A percentile compares a stretch with the other conserved stretches of the same genome.
Evolutionary conservation across 1,140 invertebrate species (phyloP).

Genomic region (Drosophila obscura): DNA sequence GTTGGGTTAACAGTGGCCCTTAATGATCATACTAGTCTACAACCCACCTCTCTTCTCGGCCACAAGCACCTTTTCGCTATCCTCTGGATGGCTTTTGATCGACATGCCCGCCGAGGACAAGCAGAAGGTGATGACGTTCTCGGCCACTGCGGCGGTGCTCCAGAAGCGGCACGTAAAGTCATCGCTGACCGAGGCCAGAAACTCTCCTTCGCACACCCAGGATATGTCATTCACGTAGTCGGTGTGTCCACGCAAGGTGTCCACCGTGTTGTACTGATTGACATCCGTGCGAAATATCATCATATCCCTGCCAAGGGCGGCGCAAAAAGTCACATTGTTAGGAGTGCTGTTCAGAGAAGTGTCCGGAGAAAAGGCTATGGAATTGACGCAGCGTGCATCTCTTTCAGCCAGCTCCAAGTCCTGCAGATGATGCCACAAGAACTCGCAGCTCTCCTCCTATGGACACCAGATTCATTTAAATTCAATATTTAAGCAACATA

Average conservation of each 20-base stretch:
- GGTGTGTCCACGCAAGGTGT: constrained; percentile 85
- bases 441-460: constrained; percentile 70
- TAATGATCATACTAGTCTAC: too few relatives aligned
- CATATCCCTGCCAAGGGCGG: constrained; percentile 86
- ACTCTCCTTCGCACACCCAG: constrained; percentile 88
- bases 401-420: constrained; percentile 85
- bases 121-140: constrained; percentile 86
- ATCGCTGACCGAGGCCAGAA: constrained; percentile 90
- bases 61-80: constrained; percentile 89
- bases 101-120: constrained; percentile 89
- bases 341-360: constrained; percentile 86
- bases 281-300: constrained; percentile 86
- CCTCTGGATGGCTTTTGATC: constrained; percentile 89
- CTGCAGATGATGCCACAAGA: constrained; percentile 69
- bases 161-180: constrained; percentile 90
- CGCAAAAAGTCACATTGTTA: constrained; percentile 86
- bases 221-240: constrained; percentile 89
- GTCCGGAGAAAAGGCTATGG: constrained; percentile 87
- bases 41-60: constrained; percentile 89
- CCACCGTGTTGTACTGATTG: constrained; percentile 82
- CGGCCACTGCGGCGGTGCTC: constrained; percentile 85
- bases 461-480: not conserved
- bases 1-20: too few relatives aligned
- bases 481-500: not conserved
- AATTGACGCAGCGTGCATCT: constrained; percentile 78